Conservation (phyloP, 2,888 invertebrate genomes). For the Metacarcinus magister region DNA sequence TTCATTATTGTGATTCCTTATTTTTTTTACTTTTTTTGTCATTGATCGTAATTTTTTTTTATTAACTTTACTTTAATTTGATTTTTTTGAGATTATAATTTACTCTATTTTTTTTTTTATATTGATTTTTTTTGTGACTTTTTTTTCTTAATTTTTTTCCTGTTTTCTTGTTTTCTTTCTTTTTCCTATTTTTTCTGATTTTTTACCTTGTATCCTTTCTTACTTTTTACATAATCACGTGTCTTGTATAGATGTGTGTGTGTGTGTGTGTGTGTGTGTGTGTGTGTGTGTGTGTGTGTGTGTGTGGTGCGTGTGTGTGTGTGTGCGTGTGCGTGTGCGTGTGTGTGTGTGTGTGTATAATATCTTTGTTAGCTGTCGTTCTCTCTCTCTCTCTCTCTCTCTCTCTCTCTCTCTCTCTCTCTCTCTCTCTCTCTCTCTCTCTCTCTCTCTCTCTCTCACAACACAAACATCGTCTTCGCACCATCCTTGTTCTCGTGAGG, state of each 20-base stretch:
- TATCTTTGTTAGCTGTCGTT: too few species aligned
- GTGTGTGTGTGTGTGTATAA: too few species aligned
- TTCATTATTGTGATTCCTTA: background rate
- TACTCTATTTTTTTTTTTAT: too few species aligned
- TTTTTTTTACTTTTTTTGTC: background rate
- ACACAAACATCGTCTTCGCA: too few species aligned
- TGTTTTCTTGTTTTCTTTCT: background rate
- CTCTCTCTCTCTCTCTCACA: too few species aligned
- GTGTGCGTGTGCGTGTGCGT: background rate
- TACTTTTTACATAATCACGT: background rate
- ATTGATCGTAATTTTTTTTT: background rate
- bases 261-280: constrained; percentile 42
- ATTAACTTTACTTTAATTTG: background rate
- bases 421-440: too few species aligned
- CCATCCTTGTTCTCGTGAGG: too few species aligned
- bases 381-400: too few species aligned
- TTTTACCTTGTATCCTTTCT: background rate
- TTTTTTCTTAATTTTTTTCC: background rate
- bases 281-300: background rate
- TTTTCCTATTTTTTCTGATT: background rate
- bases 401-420: too few species aligned
- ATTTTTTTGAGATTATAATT: background rate
- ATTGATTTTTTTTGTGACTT: too few species aligned
- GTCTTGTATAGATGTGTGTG: constrained; percentile 50
- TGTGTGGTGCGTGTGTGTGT: too few species aligned